Evolutionary conservation across 2,888 invertebrate genomes (phyloP), one percentile per base, ranked within the genome.

Genomic region (Callosobruchus maculatus): DNA sequence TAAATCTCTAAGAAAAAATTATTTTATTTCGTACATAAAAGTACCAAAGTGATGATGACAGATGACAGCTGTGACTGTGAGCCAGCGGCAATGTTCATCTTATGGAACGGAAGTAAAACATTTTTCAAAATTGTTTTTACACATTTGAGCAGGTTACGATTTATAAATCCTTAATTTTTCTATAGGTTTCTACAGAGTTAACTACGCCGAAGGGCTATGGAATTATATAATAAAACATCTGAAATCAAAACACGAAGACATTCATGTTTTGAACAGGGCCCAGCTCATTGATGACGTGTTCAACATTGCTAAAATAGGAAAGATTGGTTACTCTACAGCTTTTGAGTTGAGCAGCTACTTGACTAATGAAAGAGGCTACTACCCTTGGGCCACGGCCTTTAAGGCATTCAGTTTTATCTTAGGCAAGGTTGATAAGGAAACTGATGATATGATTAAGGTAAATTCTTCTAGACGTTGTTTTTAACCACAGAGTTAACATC

Each of bases 201-300:
- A 92, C 82, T 93, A 93, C 78, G 91, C 92, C 78, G 82, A 83
- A 0, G 85, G 85, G 70, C 89, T 91, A 0, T 93, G 92, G 92
- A 78, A 87, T 0, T 84, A 88, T 21, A 88, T 91, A 68, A 84
- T 85, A 0, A 74, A 85, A 0, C 89, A 88, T 26, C 84, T 90
- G 0, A n/a, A 67, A 71, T 4, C 9, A 20, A 83, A 82, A 0
- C 86, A 88, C 22, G 88, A 89, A 49, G 76, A 78, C 0, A 92
- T 95, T 72, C 89, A 92, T 78, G 89, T 90, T 69, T 85, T 92
- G 18, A 94, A 94, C 85, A 89, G 93, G 80, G 95, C 94, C 2
- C 95, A 90, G 89, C 89, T 93, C 22, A 90, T 97, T 18, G 94
- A 97, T 81, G 97, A 97, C 85, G 89, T 93, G 0, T 89, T 94